Percentiles rank a stretch among this genome's conserved stretches.
Evolutionary conservation across 2,113 vertebrate genomes (phyloP).

Genomic region (Lophius piscatorius): DNA sequence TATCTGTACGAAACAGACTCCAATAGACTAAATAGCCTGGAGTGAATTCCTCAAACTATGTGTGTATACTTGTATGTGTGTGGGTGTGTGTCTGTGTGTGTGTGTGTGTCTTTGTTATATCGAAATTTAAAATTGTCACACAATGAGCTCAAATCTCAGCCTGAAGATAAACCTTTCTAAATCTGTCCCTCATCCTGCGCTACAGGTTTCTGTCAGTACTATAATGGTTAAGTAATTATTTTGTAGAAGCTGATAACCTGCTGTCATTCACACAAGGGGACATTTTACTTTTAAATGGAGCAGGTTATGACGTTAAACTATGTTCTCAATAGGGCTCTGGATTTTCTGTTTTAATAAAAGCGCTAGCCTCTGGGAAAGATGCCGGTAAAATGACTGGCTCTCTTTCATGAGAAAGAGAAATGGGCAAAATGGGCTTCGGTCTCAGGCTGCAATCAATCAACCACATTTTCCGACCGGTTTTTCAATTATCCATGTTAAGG

Average conservation of each 20-base stretch:
- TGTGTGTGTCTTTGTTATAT: background rate
- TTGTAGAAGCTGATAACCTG: constrained; percentile 39
- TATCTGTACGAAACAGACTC: constrained; percentile 3
- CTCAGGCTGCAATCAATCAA: constrained; percentile 70
- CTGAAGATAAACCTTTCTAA: constrained; percentile 7
- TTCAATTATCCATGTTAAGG: constrained; percentile 61
- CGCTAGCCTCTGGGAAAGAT: constrained; percentile 49
- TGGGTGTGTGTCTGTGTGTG: background rate
- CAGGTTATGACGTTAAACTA: constrained; percentile 58
- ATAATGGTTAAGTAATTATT: constrained; percentile 42
- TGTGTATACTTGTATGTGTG: background rate
- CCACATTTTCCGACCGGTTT: constrained; percentile 51
- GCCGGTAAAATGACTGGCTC: constrained; percentile 67
- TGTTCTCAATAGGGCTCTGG: constrained; percentile 46
- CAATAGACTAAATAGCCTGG: background rate
- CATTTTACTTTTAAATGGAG: constrained; percentile 58
- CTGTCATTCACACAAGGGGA: constrained; percentile 42
- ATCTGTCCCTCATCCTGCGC: constrained; percentile 5
- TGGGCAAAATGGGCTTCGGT: constrained; percentile 44
- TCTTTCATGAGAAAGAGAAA: constrained; percentile 53
- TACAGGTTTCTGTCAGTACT: constrained; percentile 23
- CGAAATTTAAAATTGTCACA: background rate
- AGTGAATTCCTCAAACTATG: too few species aligned
- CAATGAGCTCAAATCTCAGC: background rate
- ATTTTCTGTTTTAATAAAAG: constrained; percentile 65